phyloP scores from a whole-genome alignment of 1,140 invertebrate genomes.

The Batillaria attramentaria region DNA sequence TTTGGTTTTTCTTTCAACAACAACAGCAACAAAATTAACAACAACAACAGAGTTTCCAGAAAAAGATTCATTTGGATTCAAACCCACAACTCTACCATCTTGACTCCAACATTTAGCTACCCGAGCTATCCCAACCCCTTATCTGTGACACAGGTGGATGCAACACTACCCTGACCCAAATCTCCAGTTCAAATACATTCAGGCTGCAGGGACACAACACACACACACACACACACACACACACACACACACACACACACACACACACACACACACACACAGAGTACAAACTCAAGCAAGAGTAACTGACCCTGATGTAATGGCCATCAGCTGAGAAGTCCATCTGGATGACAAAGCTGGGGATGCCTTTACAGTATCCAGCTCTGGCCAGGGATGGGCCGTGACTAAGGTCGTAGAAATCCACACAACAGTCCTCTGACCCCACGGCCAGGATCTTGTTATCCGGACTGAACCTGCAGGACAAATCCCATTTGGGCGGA shows the following conservation, averaged over 20 bases:
- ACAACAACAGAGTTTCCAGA: neutral
- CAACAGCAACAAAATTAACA: neutral
- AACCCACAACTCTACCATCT: too few relatives aligned
- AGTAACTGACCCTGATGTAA: conserved; percentile 63
- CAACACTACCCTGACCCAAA: too few relatives aligned
- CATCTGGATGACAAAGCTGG: conserved; percentile 69
- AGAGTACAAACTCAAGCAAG: neutral
- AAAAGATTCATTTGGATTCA: too few relatives aligned
- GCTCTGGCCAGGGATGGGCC: conserved; percentile 61
- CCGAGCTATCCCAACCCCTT: too few relatives aligned
- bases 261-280: neutral
- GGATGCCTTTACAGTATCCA: conserved; percentile 69
- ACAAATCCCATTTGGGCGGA: too few relatives aligned
- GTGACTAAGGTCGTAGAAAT: conserved; percentile 69
- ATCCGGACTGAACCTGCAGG: conserved; percentile 69
- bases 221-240: neutral
- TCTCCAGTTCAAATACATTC: too few relatives aligned
- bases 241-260: neutral
- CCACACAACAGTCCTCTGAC: conserved; percentile 68
- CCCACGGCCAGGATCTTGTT: conserved; percentile 67
- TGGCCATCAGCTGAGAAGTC: conserved; percentile 71
- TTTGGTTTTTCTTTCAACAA: neutral
- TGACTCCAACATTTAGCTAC: too few relatives aligned
- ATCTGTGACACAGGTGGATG: too few relatives aligned
- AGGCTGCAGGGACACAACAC: too few relatives aligned